Evolutionary conservation across 2,888 invertebrate genomes (phyloP).

Genomic region (Hipparchia semele): DNA sequence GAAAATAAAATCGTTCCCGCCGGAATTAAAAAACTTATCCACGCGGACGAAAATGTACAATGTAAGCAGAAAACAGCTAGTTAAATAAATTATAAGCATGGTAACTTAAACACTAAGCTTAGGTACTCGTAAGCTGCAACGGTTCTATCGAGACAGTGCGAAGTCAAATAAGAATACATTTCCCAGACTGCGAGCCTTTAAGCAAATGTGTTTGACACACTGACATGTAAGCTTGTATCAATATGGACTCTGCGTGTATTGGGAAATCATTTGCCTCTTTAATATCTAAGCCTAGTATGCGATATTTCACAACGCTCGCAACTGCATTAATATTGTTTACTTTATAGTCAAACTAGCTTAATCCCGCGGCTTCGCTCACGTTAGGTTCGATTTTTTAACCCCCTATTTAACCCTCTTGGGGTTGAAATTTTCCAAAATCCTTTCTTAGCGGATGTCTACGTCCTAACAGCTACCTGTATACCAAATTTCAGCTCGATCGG

Average conservation of each 20-base stretch:
- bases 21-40: no score
- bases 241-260: not conserved
- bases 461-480: no score
- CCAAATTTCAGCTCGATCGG: no score
- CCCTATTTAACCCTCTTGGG: no score
- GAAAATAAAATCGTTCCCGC: no score
- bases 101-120: slow-evolving; percentile 14
- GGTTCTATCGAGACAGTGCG: slow-evolving; percentile 10
- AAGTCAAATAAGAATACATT: slow-evolving; percentile 4
- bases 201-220: slow-evolving; percentile 15
- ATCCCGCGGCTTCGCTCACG: not conserved
- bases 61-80: not conserved
- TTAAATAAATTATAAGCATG: slow-evolving; percentile 6
- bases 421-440: no score
- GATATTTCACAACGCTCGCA: not conserved
- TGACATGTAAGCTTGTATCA: slow-evolving; percentile 4
- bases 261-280: slow-evolving; percentile 4
- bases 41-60: not conserved
- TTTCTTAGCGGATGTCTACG: no score
- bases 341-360: not conserved
- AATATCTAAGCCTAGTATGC: slow-evolving; percentile 4
- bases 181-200: not conserved
- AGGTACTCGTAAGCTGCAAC: not conserved
- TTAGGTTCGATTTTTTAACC: no score
- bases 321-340: not conserved